Conservation (phyloP, 2,888 invertebrate species). For the Cerastoderma edule region DNA sequence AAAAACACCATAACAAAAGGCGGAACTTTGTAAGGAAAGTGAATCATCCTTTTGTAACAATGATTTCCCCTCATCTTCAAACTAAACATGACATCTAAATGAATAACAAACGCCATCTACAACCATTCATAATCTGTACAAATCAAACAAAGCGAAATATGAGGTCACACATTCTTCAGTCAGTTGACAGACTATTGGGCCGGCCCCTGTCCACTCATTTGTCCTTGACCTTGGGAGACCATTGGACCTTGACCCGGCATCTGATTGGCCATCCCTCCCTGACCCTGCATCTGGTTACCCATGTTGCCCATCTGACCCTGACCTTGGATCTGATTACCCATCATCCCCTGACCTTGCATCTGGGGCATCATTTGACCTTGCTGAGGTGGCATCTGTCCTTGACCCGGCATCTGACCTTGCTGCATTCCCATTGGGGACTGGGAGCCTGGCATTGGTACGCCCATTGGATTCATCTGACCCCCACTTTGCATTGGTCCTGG, state of each 20-base stretch:
- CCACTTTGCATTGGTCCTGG: conserved; percentile 56
- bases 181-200: no score
- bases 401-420: conserved; percentile 53
- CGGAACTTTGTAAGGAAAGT: no score
- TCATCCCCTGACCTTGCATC: conserved; percentile 42
- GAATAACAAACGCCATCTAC: no score
- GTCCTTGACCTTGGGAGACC: conserved; percentile 11
- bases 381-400: conserved; percentile 42
- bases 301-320: conserved; percentile 58
- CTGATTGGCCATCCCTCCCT: conserved; percentile 54
- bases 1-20: no score
- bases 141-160: no score
- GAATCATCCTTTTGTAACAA: no score
- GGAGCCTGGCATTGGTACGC: conserved; percentile 38
- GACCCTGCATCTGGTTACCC: conserved; percentile 55
- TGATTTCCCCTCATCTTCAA: no score
- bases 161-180: no score
- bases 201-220: conserved; percentile 21
- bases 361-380: conserved; percentile 48
- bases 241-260: conserved; percentile 26
- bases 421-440: conserved; percentile 49
- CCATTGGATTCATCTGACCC: conserved; percentile 48
- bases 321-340: conserved; percentile 60
- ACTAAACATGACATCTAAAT: no score
- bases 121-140: no score